phyloP scores from a whole-genome alignment of 2,888 invertebrate genomes.

The Drosophila mercatorum region DNA sequence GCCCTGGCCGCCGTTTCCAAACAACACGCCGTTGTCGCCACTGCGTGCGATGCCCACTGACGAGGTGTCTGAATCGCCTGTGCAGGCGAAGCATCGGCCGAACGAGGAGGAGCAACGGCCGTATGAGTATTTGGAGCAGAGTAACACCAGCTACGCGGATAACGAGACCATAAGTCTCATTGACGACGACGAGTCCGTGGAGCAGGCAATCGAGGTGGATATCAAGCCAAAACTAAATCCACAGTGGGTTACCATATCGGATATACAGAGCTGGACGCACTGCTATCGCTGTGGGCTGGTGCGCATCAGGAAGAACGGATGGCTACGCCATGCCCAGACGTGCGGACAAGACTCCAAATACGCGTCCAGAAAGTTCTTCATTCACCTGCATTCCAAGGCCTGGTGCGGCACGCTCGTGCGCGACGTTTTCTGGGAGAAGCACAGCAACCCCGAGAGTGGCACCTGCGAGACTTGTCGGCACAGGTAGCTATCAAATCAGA shows the following conservation, averaged over 20 bases:
- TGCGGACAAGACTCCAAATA: constrained; percentile 41
- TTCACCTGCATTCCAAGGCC: constrained; percentile 36
- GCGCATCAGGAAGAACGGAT: constrained; percentile 7
- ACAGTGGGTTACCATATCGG: constrained; percentile 24
- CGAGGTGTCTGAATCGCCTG: neutral
- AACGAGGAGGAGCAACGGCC: neutral
- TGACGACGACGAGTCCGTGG: neutral
- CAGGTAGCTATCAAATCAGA: constrained; percentile 1
- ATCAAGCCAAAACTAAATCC: constrained; percentile 12
- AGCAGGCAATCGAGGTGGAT: neutral
- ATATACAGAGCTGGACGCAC: constrained; percentile 27
- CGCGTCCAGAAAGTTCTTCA: constrained; percentile 31
- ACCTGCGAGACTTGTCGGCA: constrained; percentile 15
- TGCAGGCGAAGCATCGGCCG: neutral
- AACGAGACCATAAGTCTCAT: neutral
- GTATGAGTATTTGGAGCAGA: accelerated
- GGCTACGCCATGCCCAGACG: constrained; percentile 40
- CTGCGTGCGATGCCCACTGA: neutral
- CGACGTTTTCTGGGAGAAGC: constrained; percentile 37
- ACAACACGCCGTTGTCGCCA: neutral
- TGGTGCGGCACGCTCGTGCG: constrained; percentile 43
- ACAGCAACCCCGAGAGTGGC: constrained; percentile 27
- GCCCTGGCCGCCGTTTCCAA: constrained; percentile 52
- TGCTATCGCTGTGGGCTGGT: constrained; percentile 39
- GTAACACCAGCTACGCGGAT: neutral